Evolutionary conservation across 2,888 invertebrate species (phyloP).

Genomic region (Slavum lentiscoides): DNA sequence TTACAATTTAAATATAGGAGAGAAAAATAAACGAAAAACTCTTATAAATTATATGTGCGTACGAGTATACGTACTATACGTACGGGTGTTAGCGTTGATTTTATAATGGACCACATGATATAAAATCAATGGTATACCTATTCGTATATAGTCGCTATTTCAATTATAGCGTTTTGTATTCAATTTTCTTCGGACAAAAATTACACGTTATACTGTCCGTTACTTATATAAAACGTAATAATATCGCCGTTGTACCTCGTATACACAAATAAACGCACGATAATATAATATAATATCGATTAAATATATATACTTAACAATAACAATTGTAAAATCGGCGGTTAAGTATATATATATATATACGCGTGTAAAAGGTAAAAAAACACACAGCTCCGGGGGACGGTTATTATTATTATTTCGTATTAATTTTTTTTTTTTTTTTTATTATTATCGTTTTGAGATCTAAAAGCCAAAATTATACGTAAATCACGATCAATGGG

Average conservation of each 20-base stretch:
- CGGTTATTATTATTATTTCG: background rate
- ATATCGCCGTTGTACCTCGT: background rate
- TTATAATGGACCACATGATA: too few relatives aligned
- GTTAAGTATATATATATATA: too few relatives aligned
- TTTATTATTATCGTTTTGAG: constrained; percentile 6
- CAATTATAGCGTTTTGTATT: background rate
- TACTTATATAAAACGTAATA: background rate
- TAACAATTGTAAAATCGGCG: background rate
- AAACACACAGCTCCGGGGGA: constrained; percentile 32
- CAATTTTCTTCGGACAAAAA: background rate
- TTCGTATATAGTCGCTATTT: too few relatives aligned
- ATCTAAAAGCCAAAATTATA: constrained; percentile 30
- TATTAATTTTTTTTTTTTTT: constrained; percentile 11
- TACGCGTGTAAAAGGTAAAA: background rate
- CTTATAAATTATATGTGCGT: too few relatives aligned
- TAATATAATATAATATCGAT: too few relatives aligned
- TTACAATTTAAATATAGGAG: too few relatives aligned
- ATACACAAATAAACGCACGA: background rate
- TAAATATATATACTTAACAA: too few relatives aligned
- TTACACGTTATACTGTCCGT: background rate
- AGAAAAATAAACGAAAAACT: too few relatives aligned
- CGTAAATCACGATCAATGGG: constrained; percentile 45
- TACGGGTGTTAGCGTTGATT: too few relatives aligned
- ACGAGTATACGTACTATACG: too few relatives aligned
- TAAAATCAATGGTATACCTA: too few relatives aligned